Conservation (phyloP, 1,140 invertebrate genomes). For the Dendrolimus kikuchii region DNA sequence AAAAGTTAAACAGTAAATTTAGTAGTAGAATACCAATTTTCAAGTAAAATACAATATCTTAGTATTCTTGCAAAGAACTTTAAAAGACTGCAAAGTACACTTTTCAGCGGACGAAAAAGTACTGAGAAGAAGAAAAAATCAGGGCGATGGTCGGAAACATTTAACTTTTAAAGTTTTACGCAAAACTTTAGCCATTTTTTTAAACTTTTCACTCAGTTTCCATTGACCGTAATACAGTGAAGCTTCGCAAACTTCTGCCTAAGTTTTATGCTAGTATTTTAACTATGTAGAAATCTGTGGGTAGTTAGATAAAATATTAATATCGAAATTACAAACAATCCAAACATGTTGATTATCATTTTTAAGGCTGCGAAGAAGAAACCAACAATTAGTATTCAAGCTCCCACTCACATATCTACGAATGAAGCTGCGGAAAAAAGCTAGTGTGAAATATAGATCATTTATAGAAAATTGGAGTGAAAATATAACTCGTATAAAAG, state of each 20-base stretch:
- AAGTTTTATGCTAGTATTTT: constrained; percentile 42
- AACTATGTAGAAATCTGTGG: constrained; percentile 34
- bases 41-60: constrained; percentile 8
- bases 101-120: constrained; percentile 7
- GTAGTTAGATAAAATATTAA: too few relatives aligned
- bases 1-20: too few relatives aligned
- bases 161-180: constrained; percentile 41
- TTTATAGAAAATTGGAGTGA: too few relatives aligned
- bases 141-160: constrained; percentile 35
- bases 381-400: too few relatives aligned
- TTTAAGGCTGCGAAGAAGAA: too few relatives aligned
- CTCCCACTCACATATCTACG: too few relatives aligned
- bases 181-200: constrained; percentile 30
- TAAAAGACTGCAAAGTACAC: constrained; percentile 20
- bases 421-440: too few relatives aligned
- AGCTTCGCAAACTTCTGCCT: constrained; percentile 27
- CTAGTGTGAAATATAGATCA: too few relatives aligned
- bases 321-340: too few relatives aligned
- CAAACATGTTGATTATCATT: too few relatives aligned
- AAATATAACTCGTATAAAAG: too few relatives aligned
- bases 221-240: constrained; percentile 44
- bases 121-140: constrained; percentile 24
- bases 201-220: constrained; percentile 30
- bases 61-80: constrained; percentile 14
- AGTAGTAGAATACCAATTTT: too few relatives aligned